phyloP scores from a whole-genome alignment of 1,140 invertebrate species.

The Solenopsis fugax region DNA sequence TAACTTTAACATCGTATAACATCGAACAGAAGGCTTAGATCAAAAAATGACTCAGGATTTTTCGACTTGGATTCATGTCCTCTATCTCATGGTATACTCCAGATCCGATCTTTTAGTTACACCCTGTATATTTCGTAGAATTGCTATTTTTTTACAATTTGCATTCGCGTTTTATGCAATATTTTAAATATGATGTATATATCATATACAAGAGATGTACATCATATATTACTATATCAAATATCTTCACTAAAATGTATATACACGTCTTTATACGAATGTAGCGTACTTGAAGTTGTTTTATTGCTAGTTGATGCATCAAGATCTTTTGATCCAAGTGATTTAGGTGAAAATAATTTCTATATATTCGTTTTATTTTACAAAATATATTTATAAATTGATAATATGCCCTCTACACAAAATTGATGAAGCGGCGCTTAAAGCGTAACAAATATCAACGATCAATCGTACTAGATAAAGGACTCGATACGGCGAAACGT shows the following conservation, averaged over 20 bases:
- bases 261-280: neutral
- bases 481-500: conserved; percentile 24
- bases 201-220: neutral
- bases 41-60: no score
- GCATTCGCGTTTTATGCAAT: neutral
- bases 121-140: neutral
- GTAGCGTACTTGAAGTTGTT: neutral
- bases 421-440: conserved; percentile 59
- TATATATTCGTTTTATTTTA: conserved; percentile 63
- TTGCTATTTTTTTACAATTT: neutral
- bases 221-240: neutral
- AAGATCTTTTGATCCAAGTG: neutral
- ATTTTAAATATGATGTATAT: no score
- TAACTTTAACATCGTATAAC: no score
- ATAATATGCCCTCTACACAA: conserved; percentile 41
- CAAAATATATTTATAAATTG: conserved; percentile 73
- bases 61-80: no score
- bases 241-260: neutral
- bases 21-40: no score
- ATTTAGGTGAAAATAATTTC: conserved; percentile 28
- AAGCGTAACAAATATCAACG: conserved; percentile 61
- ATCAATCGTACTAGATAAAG: conserved; percentile 61
- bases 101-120: no score
- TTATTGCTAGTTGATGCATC: neutral
- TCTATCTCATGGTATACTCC: no score